Conservation (phyloP, 2,888 invertebrate species). For the Polyommatus icarus region DNA sequence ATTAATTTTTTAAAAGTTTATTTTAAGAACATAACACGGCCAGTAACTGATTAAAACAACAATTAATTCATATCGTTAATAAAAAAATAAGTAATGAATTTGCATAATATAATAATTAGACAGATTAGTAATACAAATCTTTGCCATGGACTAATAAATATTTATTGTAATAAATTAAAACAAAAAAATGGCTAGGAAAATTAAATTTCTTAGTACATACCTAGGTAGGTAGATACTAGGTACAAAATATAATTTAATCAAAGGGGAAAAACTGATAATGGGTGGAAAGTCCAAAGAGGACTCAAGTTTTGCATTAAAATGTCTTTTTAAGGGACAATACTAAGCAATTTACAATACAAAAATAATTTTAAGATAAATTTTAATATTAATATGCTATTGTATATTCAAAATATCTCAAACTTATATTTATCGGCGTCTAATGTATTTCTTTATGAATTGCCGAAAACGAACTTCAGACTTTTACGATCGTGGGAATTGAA, state of each 20-base stretch:
- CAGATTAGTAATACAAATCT: neutral
- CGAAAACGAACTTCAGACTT: constrained; percentile 5
- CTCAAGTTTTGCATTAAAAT: neutral
- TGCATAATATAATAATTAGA: neutral
- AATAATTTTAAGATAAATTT: neutral
- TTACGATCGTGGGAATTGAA: constrained; percentile 10
- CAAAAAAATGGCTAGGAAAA: neutral
- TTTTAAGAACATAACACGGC: too few species aligned
- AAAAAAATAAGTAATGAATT: neutral
- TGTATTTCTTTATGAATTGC: neutral
- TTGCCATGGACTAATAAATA: neutral
- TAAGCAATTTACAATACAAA: neutral
- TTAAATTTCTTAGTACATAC: too few species aligned
- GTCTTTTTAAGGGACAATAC: neutral
- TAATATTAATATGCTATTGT: neutral
- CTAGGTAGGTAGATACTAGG: too few species aligned
- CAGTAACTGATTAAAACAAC: too few species aligned
- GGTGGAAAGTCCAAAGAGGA: too few species aligned
- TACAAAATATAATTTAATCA: too few species aligned
- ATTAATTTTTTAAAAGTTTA: too few species aligned
- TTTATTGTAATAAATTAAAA: neutral
- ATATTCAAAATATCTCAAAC: neutral
- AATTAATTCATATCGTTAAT: too few species aligned
- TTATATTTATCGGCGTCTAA: neutral
- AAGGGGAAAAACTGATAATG: too few species aligned